phyloP scores from a whole-genome alignment of 2,797 vertebrate genomes.

The Eptatretus atami region DNA sequence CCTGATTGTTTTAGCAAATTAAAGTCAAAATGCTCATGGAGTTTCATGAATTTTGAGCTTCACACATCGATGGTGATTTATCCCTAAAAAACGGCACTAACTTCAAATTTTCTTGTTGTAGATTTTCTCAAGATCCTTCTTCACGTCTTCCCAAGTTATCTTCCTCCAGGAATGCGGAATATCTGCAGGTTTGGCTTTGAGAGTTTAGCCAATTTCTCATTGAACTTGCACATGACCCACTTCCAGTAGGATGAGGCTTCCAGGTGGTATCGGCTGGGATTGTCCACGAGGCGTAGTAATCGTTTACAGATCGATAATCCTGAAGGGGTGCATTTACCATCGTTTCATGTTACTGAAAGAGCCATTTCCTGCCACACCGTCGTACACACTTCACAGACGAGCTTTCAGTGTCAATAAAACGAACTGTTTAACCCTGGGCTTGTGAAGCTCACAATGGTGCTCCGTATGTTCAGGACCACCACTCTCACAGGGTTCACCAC shows the following conservation, averaged over 20 bases:
- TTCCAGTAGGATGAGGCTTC: conserved; percentile 2
- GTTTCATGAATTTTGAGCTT: no score
- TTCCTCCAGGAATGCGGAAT: background rate
- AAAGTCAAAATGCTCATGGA: no score
- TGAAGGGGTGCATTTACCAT: background rate
- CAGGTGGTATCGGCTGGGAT: conserved; percentile 1
- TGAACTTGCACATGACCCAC: background rate
- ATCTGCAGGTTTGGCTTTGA: background rate
- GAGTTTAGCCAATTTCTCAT: background rate
- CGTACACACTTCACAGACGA: background rate
- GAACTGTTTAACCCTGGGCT: background rate
- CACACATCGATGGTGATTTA: no score
- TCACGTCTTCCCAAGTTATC: background rate
- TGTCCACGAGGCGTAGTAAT: conserved; percentile 2
- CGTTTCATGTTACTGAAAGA: background rate
- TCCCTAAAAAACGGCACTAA: no score
- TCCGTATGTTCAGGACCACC: background rate
- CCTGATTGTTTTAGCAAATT: no score
- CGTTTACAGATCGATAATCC: background rate
- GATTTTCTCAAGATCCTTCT: background rate
- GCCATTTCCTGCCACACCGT: background rate
- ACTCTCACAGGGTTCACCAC: conserved; percentile 1
- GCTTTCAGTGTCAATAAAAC: background rate
- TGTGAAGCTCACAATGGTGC: background rate
- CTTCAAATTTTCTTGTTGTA: background rate